Conservation (phyloP, 2,888 invertebrate species). For the Harpalus rubripes region DNA sequence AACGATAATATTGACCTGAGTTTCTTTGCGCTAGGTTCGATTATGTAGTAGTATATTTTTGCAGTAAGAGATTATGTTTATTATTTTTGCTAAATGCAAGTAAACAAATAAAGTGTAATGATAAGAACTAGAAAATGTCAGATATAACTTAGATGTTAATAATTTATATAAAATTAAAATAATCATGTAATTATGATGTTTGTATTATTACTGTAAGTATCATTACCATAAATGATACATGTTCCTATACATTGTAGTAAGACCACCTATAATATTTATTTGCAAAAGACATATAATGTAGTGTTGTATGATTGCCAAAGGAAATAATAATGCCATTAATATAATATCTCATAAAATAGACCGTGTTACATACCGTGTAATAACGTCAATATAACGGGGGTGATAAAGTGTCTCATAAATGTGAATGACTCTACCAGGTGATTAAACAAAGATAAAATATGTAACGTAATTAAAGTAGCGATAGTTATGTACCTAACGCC, state of each 20-base stretch:
- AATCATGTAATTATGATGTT: not conserved
- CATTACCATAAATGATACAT: not conserved
- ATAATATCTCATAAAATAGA: slow-evolving; percentile 41
- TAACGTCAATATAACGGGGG: slow-evolving; percentile 38
- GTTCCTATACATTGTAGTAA: not conserved
- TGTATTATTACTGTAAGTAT: not conserved
- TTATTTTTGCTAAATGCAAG: no score
- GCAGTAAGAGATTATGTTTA: no score
- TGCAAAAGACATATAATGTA: slow-evolving; percentile 21
- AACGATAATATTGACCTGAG: no score
- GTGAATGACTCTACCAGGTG: slow-evolving; percentile 36
- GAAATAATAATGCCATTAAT: slow-evolving; percentile 39
- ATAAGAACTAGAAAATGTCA: no score
- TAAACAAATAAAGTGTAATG: no score
- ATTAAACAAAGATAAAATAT: slow-evolving; percentile 60
- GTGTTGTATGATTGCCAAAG: not conserved
- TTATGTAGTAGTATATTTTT: no score
- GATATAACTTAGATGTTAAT: no score
- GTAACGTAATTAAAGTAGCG: slow-evolving; percentile 47
- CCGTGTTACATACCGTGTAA: slow-evolving; percentile 42
- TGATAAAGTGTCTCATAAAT: slow-evolving; percentile 53
- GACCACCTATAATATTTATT: not conserved
- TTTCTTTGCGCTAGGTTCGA: no score
- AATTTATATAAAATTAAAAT: not conserved
- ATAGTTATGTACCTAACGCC: slow-evolving; percentile 5